These are phyloP conservation scores for Ennomos fuscantarius DNA, from an alignment of 2,888 invertebrate species.

Conservation along the genomic window DNA sequence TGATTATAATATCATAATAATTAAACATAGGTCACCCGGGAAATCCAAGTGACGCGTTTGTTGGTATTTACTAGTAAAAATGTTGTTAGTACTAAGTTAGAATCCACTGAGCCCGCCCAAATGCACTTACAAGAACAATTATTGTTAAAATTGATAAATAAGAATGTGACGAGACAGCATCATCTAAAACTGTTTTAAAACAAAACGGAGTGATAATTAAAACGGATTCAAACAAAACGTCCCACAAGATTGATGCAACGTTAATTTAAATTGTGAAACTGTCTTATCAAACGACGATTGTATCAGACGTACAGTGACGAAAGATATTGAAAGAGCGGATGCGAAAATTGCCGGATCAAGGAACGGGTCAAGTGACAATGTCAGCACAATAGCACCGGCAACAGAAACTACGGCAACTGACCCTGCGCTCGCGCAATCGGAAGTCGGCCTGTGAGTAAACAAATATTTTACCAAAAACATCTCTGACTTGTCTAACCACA, in stretches of 20 bases:
- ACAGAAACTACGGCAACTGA: conserved; percentile 37
- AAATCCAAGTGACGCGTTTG: background rate
- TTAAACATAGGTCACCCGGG: conserved; percentile 5
- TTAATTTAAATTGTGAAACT: conserved; percentile 44
- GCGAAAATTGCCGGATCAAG: conserved; percentile 40
- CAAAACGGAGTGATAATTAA: conserved; percentile 17
- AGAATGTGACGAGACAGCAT: conserved; percentile 18
- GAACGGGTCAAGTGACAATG: conserved; percentile 38
- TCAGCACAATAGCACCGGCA: conserved; percentile 39
- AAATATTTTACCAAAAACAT: conserved; percentile 20
- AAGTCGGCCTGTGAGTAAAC: conserved; percentile 50
- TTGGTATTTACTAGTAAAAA: too few relatives aligned
- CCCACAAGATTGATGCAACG: conserved; percentile 32
- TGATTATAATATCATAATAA: background rate
- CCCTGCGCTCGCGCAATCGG: conserved; percentile 39
- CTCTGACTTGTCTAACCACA: conserved; percentile 26
- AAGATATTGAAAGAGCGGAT: conserved; percentile 45
- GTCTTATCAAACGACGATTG: conserved; percentile 25
- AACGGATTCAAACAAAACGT: conserved; percentile 13
- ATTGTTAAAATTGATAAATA: conserved; percentile 5
- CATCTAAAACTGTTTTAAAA: conserved; percentile 18
- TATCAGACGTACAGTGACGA: conserved; percentile 38
- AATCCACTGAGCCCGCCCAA: background rate
- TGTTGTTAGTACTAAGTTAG: too few relatives aligned
- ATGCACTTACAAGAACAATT: conserved; percentile 20